Evolutionary conservation across 1,140 invertebrate species (phyloP).

Genomic region (Cherax quadricarinatus): DNA sequence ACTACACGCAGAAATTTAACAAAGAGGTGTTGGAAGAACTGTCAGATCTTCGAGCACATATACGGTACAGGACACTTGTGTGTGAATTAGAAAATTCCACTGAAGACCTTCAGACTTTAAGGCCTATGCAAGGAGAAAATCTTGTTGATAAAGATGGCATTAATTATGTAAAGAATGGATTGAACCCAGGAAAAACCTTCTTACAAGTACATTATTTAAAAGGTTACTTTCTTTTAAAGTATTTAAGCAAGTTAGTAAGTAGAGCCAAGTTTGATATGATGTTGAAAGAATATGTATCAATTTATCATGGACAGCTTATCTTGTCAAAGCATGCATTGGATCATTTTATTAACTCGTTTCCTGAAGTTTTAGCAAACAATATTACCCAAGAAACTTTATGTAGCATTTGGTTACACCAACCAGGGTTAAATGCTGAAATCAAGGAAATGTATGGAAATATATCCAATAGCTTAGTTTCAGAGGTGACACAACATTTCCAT

Average conservation of each 20-base stretch:
- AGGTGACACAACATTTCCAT: slow-evolving; percentile 54
- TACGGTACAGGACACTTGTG: slow-evolving; percentile 75
- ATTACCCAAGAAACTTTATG: slow-evolving; percentile 52
- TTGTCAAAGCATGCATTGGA: slow-evolving; percentile 75
- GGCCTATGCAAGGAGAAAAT: slow-evolving; percentile 66
- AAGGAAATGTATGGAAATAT: slow-evolving; percentile 47
- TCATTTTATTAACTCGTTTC: slow-evolving; percentile 73
- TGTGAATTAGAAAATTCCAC: slow-evolving; percentile 76
- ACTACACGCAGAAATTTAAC: neutral
- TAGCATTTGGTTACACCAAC: slow-evolving; percentile 70
- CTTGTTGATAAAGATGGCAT: slow-evolving; percentile 51
- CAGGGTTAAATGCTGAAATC: slow-evolving; percentile 61
- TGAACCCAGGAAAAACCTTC: slow-evolving; percentile 77
- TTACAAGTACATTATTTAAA: slow-evolving; percentile 78
- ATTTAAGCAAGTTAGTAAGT: slow-evolving; percentile 75
- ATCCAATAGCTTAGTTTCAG: slow-evolving; percentile 40
- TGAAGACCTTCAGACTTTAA: slow-evolving; percentile 75
- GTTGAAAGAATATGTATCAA: slow-evolving; percentile 75
- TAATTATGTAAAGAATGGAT: slow-evolving; percentile 77
- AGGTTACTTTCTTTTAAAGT: slow-evolving; percentile 78
- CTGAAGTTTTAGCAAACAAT: slow-evolving; percentile 31
- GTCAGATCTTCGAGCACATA: slow-evolving; percentile 74
- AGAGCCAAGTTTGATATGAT: slow-evolving; percentile 75
- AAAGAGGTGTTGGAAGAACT: slow-evolving; percentile 54
- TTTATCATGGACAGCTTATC: slow-evolving; percentile 74